phyloP scores from a whole-genome alignment of 2,113 vertebrate genomes.

The Typhlomys cinereus region DNA sequence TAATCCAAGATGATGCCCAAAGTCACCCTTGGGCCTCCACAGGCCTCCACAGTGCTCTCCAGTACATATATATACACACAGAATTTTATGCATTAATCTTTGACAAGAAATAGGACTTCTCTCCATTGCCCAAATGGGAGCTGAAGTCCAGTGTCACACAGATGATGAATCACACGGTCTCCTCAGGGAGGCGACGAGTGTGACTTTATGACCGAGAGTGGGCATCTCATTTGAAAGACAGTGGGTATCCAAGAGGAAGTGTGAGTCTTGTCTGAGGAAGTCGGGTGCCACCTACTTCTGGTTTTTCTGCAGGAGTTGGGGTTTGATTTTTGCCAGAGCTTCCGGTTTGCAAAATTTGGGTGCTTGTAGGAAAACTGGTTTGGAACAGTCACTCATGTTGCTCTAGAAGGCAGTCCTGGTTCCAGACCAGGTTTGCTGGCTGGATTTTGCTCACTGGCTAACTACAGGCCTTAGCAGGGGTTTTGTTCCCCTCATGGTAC shows the following conservation, averaged over 20 bases:
- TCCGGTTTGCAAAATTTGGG: neutral
- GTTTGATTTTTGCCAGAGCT: neutral
- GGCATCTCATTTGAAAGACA: neutral
- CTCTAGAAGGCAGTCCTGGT: neutral
- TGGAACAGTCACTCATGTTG: neutral
- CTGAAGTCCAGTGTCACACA: neutral
- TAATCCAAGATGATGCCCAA: no score
- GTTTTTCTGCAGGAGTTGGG: no score
- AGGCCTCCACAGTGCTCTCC: no score
- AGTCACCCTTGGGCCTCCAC: no score
- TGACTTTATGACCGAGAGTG: neutral
- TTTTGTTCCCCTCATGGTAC: neutral
- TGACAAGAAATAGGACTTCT: neutral
- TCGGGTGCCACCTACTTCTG: neutral
- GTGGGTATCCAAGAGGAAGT: fast-evolving
- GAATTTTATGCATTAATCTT: neutral
- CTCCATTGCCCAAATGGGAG: neutral
- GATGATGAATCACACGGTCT: neutral
- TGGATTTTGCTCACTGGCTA: neutral
- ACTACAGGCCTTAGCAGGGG: neutral
- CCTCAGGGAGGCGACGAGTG: neutral
- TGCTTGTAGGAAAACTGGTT: neutral
- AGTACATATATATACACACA: no score
- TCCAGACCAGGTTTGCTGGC: neutral
- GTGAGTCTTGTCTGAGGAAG: fast-evolving